phyloP scores from a whole-genome alignment of 2,797 vertebrate genomes.

The Thalassophryne amazonica region DNA sequence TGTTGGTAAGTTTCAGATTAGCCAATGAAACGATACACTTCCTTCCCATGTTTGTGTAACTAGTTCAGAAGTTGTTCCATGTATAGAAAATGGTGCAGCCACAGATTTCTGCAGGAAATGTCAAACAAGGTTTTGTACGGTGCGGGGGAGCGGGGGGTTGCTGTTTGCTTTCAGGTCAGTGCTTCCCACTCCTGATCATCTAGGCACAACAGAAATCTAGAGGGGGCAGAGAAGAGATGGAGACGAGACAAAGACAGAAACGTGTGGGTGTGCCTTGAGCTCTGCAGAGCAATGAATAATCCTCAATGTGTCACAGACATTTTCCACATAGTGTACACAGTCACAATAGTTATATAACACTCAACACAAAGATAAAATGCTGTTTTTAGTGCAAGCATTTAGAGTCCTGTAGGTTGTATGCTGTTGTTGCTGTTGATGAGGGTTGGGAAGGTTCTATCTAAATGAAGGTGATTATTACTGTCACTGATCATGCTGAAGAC shows the following conservation, averaged over 20 bases:
- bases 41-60: constrained; percentile 34
- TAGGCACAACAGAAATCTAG: constrained; percentile 61
- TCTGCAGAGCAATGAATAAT: constrained; percentile 54
- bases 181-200: constrained; percentile 65
- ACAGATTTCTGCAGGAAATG: constrained; percentile 54
- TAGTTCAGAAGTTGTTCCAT: constrained; percentile 22
- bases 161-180: constrained; percentile 51
- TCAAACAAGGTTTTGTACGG: constrained; percentile 55
- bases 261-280: constrained; percentile 52
- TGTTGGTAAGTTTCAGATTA: constrained; percentile 73
- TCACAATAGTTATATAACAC: constrained; percentile 53
- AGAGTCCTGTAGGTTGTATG: constrained; percentile 34
- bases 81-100: constrained; percentile 34
- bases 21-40: neutral
- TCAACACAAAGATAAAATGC: constrained; percentile 27
- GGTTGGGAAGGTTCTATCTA: constrained; percentile 12
- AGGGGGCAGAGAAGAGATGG: constrained; percentile 31
- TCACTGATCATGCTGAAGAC: no score
- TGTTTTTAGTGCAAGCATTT: constrained; percentile 33
- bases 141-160: constrained; percentile 32
- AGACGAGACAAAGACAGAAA: constrained; percentile 54
- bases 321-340: constrained; percentile 45
- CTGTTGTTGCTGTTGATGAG: constrained; percentile 4
- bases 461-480: no score
- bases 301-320: constrained; percentile 59